Conservation (phyloP, 2,113 vertebrate genomes). For the Nannobrachium achirus region DNA sequence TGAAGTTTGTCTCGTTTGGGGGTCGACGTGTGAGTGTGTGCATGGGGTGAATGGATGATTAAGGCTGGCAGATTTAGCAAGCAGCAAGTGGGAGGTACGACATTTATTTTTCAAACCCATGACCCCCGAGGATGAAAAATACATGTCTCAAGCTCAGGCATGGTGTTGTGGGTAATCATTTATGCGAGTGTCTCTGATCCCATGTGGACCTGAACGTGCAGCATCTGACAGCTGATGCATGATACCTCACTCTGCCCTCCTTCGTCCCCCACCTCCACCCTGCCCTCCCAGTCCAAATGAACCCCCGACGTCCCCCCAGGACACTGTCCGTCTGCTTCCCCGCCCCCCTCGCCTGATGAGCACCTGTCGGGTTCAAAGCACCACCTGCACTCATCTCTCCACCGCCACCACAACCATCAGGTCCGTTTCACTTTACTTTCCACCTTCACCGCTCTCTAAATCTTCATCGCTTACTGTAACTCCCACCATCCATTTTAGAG, state of each 20-base stretch:
- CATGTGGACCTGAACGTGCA: conserved; percentile 61
- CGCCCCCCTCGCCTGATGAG: conserved; percentile 54
- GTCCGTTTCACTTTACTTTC: conserved; percentile 23
- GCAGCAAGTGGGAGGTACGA: conserved; percentile 61
- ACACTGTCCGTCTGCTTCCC: conserved; percentile 40
- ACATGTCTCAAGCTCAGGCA: conserved; percentile 66
- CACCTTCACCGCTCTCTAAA: conserved; percentile 40
- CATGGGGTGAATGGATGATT: conserved; percentile 55
- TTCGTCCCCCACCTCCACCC: background rate
- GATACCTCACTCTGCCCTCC: conserved; percentile 34
- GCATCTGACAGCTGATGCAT: conserved; percentile 69
- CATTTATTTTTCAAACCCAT: conserved; percentile 76
- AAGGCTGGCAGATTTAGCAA: conserved; percentile 63
- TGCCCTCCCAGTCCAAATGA: conserved; percentile 20
- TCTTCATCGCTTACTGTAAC: conserved; percentile 1
- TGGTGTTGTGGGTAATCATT: conserved; percentile 71
- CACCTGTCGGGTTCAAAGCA: conserved; percentile 65
- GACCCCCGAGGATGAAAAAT: conserved; percentile 76
- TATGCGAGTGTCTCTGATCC: conserved; percentile 67
- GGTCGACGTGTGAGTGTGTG: conserved; percentile 27
- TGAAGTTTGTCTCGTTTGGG: conserved; percentile 53
- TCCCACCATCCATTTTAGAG: conserved; percentile 12
- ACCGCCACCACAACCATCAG: background rate
- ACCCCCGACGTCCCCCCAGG: conserved; percentile 11
- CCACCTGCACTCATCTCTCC: conserved; percentile 50